Evolutionary conservation across 2,797 vertebrate species (phyloP).

Genomic region (Acestrorhynchus altus): DNA sequence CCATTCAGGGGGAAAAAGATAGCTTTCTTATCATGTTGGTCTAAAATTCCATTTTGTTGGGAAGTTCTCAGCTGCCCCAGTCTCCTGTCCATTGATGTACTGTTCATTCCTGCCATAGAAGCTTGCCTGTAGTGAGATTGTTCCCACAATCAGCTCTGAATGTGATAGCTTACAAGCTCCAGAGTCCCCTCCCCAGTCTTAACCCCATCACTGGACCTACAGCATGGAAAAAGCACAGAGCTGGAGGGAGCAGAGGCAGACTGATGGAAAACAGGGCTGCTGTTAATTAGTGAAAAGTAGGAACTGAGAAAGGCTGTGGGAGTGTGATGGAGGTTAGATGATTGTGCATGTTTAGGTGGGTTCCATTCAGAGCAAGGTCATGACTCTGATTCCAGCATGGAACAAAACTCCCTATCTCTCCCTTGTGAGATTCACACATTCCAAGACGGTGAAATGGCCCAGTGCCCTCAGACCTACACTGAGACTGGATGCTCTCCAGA

Average conservation of each 20-base stretch:
- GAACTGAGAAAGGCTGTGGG: slow-evolving; percentile 7
- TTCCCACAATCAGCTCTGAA: not conserved
- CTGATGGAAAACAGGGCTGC: slow-evolving; percentile 46
- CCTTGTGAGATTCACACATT: slow-evolving; percentile 47
- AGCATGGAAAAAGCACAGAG: slow-evolving; percentile 34
- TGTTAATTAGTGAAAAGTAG: slow-evolving; percentile 47
- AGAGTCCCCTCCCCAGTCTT: not conserved
- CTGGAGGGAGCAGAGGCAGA: slow-evolving; percentile 26
- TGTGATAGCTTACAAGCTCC: not conserved
- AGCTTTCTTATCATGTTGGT: not conserved
- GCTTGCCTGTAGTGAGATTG: not conserved
- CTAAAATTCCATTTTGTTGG: not conserved
- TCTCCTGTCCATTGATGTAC: not conserved
- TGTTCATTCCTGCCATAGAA: not conserved
- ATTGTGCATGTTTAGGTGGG: slow-evolving; percentile 40
- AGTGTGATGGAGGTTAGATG: slow-evolving; percentile 33
- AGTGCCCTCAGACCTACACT: slow-evolving; percentile 27
- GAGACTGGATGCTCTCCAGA: slow-evolving; percentile 55
- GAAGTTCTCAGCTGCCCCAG: not conserved
- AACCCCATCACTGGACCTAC: slow-evolving; percentile 33
- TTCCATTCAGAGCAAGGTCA: slow-evolving; percentile 42
- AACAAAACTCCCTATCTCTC: slow-evolving; percentile 35
- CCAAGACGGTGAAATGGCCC: slow-evolving; percentile 51
- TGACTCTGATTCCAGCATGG: slow-evolving; percentile 43
- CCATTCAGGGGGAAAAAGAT: not conserved